A percentile compares a stretch with the other conserved stretches of the same genome.
Evolutionary conservation across 64 coral and sea anemone genomes (phyloP).

Genomic region (Montipora sp.): DNA sequence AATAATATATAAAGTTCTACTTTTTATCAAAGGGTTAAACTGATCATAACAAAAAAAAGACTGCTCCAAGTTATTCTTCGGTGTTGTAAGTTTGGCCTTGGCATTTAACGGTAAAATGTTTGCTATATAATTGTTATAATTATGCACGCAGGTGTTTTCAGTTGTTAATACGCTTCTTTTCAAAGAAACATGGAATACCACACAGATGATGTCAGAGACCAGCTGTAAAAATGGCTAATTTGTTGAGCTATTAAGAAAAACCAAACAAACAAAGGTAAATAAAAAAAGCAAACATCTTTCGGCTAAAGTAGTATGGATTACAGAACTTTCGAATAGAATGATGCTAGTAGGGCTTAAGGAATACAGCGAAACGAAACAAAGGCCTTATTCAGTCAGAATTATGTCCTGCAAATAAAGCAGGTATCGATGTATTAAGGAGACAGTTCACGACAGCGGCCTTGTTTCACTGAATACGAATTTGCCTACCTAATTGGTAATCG

Average conservation of each 20-base stretch:
- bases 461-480: no score
- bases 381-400: no score
- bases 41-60: no score
- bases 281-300: neutral
- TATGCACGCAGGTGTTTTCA: neutral
- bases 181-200: slow-evolving; percentile 15
- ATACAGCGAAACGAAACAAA: no score
- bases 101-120: neutral
- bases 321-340: no score
- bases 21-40: neutral
- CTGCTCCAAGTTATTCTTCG: neutral
- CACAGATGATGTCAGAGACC: neutral
- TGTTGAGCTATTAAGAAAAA: no score
- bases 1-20: neutral
- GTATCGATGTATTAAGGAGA: no score
- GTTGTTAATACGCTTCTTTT: neutral
- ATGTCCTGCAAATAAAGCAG: no score
- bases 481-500: no score
- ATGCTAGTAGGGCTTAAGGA: no score
- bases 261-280: neutral
- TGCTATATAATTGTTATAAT: slow-evolving; percentile 19
- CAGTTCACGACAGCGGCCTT: no score
- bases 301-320: neutral
- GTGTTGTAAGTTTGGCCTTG: neutral
- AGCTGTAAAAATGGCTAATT: neutral